Percentiles rank a stretch among this genome's conserved stretches.
Conservation (phyloP, 2,888 invertebrate genomes). For the Acronicta aceris region DNA sequence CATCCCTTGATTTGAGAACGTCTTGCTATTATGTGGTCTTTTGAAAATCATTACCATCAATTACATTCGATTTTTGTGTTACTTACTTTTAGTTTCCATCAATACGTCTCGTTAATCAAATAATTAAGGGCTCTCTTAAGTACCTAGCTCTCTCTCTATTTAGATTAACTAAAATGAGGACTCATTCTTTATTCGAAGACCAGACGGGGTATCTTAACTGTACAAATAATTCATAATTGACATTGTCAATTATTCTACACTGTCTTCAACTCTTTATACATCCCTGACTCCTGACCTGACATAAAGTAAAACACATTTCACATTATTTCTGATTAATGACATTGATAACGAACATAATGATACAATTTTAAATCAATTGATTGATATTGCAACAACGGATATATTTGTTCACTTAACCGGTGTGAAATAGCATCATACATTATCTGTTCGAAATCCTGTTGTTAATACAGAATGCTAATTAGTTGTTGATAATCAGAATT, state of each 20-base stretch:
- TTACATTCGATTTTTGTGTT: too few relatives aligned
- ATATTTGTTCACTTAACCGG: conserved; percentile 33
- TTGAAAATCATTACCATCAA: too few relatives aligned
- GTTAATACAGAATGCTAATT: conserved; percentile 28
- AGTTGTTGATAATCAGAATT: conserved; percentile 5
- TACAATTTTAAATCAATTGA: conserved; percentile 40
- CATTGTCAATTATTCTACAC: conserved; percentile 14
- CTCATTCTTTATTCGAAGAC: too few relatives aligned
- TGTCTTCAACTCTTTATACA: conserved; percentile 18
- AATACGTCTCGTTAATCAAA: neutral
- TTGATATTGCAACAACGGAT: conserved; percentile 36
- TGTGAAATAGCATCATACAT: conserved; percentile 24
- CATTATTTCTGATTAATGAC: conserved; percentile 57
- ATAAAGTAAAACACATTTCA: conserved; percentile 48
- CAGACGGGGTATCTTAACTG: neutral
- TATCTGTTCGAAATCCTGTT: conserved; percentile 15
- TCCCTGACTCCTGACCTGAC: conserved; percentile 31
- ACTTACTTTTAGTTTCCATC: neutral
- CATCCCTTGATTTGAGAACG: too few relatives aligned
- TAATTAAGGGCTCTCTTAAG: neutral
- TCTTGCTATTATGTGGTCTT: too few relatives aligned
- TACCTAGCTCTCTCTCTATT: neutral
- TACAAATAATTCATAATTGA: conserved; percentile 4
- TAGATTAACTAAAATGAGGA: too few relatives aligned
- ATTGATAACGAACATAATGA: conserved; percentile 44